phyloP scores from a whole-genome alignment of 2,113 vertebrate genomes.

The Albula goreensis region DNA sequence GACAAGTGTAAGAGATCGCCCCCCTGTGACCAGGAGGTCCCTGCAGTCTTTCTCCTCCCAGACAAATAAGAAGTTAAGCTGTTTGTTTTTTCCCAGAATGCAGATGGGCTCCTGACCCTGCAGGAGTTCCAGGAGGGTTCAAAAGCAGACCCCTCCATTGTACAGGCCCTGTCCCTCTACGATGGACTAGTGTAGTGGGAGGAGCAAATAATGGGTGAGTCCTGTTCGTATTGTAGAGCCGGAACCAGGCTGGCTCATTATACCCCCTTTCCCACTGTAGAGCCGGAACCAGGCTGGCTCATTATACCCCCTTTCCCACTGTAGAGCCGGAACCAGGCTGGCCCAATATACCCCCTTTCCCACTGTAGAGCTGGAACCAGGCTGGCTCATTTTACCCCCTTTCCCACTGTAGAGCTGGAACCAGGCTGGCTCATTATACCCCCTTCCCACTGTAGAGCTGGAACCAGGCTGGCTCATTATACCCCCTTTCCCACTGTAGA shows the following conservation, averaged over 20 bases:
- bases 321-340: neutral
- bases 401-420: neutral
- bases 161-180: slow-evolving; percentile 95
- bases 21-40: no score
- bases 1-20: no score
- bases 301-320: neutral
- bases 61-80: neutral
- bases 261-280: neutral
- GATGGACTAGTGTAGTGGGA: slow-evolving; percentile 90
- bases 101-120: slow-evolving; percentile 91
- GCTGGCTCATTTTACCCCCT: neutral
- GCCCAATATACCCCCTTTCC: neutral
- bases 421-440: neutral
- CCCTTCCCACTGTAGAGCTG: neutral
- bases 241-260: neutral
- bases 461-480: neutral
- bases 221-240: neutral
- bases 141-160: slow-evolving; percentile 96
- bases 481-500: slow-evolving; percentile 4
- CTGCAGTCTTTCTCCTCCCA: no score
- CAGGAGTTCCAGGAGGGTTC: slow-evolving; percentile 98
- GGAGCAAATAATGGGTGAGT: slow-evolving; percentile 68
- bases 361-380: neutral
- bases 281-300: slow-evolving; percentile 4
- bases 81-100: slow-evolving; percentile 76